Evolutionary conservation across 2,888 invertebrate genomes (phyloP).

Genomic region (Augiades crinisus): DNA sequence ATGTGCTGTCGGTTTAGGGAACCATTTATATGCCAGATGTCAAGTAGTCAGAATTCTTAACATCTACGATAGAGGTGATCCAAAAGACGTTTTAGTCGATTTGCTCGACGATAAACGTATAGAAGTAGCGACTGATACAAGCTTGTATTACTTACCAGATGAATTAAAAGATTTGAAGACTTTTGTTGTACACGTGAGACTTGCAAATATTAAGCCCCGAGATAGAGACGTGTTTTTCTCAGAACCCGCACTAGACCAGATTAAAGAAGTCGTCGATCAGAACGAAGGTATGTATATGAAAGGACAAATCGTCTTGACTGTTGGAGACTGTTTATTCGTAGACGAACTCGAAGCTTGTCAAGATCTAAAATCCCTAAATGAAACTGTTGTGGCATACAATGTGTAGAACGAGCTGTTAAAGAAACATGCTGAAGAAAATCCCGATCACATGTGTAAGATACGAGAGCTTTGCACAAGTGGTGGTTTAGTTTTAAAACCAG

Average conservation of each 20-base stretch:
- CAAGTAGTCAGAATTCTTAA: constrained; percentile 72
- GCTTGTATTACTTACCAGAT: constrained; percentile 74
- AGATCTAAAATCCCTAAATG: constrained; percentile 69
- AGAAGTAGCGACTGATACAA: constrained; percentile 56
- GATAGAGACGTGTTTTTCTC: constrained; percentile 67
- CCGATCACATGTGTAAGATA: constrained; percentile 72
- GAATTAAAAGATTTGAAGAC: constrained; percentile 70
- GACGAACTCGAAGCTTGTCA: constrained; percentile 82
- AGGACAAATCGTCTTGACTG: constrained; percentile 76
- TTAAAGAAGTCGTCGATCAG: constrained; percentile 49
- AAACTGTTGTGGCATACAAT: constrained; percentile 76
- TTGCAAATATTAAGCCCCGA: constrained; percentile 60
- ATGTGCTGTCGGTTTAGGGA: constrained; percentile 75
- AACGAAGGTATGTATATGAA: constrained; percentile 61
- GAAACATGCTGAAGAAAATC: constrained; percentile 58
- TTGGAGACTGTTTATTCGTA: constrained; percentile 84
- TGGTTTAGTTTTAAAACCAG: constrained; percentile 37
- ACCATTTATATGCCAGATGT: constrained; percentile 77
- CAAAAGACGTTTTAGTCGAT: constrained; percentile 67
- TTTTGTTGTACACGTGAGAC: constrained; percentile 57
- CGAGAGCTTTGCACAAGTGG: constrained; percentile 63
- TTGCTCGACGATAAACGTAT: constrained; percentile 83
- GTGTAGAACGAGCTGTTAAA: constrained; percentile 76
- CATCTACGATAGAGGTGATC: constrained; percentile 48
- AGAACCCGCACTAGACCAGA: constrained; percentile 46